Conservation (phyloP, 2,113 vertebrate genomes). For the Ibidorhyncha struthersii region DNA sequence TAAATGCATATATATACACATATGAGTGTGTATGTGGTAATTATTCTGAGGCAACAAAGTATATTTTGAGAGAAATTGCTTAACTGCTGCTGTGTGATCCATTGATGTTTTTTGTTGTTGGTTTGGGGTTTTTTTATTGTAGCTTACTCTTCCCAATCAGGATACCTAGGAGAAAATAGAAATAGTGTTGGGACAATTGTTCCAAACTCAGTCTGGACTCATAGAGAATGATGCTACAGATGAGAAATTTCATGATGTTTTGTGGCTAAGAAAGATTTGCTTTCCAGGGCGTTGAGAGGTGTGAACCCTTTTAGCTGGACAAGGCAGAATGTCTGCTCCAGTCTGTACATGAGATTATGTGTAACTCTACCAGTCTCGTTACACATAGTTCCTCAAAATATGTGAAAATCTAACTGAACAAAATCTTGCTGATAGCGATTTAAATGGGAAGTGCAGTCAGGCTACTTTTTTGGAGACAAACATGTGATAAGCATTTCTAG, state of each 20-base stretch:
- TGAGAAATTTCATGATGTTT: neutral
- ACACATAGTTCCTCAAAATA: neutral
- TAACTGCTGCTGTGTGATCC: neutral
- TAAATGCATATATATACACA: accelerated
- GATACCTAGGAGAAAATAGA: neutral
- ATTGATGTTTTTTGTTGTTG: neutral
- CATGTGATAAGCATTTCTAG: neutral
- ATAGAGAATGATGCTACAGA: neutral
- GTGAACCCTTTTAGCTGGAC: neutral
- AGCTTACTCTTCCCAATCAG: neutral
- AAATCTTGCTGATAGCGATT: neutral
- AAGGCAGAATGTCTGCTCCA: neutral
- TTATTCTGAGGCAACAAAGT: neutral
- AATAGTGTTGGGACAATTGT: neutral
- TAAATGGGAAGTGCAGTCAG: neutral
- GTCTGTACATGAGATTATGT: neutral
- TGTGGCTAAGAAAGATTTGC: neutral
- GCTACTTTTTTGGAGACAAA: neutral
- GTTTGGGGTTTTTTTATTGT: neutral
- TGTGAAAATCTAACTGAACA: neutral
- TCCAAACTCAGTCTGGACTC: neutral
- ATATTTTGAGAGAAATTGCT: neutral
- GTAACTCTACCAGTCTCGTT: neutral
- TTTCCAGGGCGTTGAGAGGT: neutral
- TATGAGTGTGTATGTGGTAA: neutral